Base-by-base conservation (phyloP, 2,797 vertebrate species). In the Lerista edwardsae region DNA sequence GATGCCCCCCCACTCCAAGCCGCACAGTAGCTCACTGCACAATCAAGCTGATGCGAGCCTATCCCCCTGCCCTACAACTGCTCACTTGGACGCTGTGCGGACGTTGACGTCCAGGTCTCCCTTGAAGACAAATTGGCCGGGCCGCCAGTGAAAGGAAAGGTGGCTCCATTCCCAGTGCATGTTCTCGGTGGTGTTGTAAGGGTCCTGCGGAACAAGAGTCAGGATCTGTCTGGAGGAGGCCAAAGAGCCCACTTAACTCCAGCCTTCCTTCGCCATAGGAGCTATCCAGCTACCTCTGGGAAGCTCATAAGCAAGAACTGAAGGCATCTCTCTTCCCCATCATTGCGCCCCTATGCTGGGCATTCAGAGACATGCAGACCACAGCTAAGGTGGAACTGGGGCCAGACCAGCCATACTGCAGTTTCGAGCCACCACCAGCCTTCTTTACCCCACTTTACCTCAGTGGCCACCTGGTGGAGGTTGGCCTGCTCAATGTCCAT, bases 181-280 rank as follows among this genome's bases (percentile, higher is more conserved):
- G 94, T 99, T 99, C 95, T 99, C 99, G 0, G 98, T 99, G 8
- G 98, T 99, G 94, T 99, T 99, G 91, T 99, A 99, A 2, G 99
- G 99, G 85, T 99, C 98, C 99, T 99, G 93, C 81, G 84, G 3
- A 25, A 41, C n/a, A 73, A 83, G 80, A 55, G 15, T 55, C 51
- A 55, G 15, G 51, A 55, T 55, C 14, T 4, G 41, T 44, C 41
- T 44, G 41, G 41, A 44, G 4, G 4, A 55, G 51, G 51, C 51
- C 51, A 55, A 55, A 55, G 19, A 55, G 51, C 51, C 51, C 14
- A 55, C 19, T 55, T 55, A 55, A 10, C 4, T 55, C 51, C 51
- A 55, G 51, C 14, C 51, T 55, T 55, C 51, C 14, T 55, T 55
- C 51, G 14, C 51, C 51, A 47, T 10, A 47, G 47, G 9, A 47